Percentiles rank a stretch among this genome's conserved stretches.
Conservation (phyloP, 2,888 invertebrate species). For the Julus scandinavius region DNA sequence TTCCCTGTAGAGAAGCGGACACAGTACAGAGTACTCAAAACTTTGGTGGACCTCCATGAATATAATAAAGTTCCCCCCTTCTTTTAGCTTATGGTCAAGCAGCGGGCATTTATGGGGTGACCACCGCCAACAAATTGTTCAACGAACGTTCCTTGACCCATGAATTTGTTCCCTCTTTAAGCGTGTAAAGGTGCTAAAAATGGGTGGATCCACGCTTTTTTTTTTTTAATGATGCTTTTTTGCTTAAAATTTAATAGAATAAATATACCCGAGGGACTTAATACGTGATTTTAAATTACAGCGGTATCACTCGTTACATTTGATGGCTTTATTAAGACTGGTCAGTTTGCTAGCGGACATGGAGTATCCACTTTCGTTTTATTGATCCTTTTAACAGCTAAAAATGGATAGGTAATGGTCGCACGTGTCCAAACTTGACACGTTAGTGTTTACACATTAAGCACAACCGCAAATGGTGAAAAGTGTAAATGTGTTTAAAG, state of each 20-base stretch:
- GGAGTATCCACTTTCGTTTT: neutral
- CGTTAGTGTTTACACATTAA: neutral
- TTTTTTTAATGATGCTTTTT: neutral
- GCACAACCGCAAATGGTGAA: neutral
- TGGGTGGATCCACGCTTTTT: neutral
- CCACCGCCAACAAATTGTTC: neutral
- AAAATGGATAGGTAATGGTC: neutral
- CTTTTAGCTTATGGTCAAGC: neutral
- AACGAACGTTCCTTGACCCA: neutral
- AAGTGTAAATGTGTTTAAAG: neutral
- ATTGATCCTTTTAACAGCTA: neutral
- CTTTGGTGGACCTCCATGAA: constrained; percentile 1
- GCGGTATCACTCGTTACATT: neutral
- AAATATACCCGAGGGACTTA: neutral
- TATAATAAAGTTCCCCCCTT: neutral
- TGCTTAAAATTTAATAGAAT: neutral
- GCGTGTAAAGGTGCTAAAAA: neutral
- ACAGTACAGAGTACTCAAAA: neutral
- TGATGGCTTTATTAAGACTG: neutral
- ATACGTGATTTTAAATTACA: neutral
- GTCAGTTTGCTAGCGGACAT: neutral
- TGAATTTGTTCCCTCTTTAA: neutral
- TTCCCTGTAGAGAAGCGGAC: neutral
- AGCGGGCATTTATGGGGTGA: neutral
- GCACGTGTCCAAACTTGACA: neutral